Evolutionary conservation across 2,113 vertebrate genomes (phyloP), one percentile per base, ranked within the genome.

Genomic region (Ranitomeya variabilis): DNA sequence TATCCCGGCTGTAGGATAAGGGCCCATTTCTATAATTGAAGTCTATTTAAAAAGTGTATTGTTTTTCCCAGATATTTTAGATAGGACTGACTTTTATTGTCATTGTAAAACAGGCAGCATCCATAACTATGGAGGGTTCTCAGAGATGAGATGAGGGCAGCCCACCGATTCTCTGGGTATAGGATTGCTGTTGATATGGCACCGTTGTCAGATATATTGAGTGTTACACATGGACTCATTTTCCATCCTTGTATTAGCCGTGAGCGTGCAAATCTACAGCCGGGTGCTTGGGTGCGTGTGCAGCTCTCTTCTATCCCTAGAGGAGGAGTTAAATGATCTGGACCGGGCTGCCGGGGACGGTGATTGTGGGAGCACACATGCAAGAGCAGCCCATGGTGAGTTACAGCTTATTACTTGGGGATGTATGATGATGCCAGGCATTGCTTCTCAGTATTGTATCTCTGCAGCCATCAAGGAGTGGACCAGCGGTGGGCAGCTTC

Each of bases 321-420:
- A 96, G 92, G 96, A 97, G 0, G 92, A 94, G 51, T 96, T 99
- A 8, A 98, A 99, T 3, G 94, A 96, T 3, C 92, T 99, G 92
- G 98, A 99, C 89, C 95, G 97, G 0, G 96, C 94, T 0, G 94
- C 96, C 0, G 98, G 98, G 0, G 98, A 99, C 0, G 98, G 98
- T 14, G 98, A 99, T 90, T 99, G 97, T 0, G 98, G 98, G 0
- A 96, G 93, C 93, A 99, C 98, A 0, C 98, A 99, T 0, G 95
- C 96, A 16, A 94, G 94, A 7, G 97, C 96, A 0, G 97, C 97
- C 77, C 92, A 80, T 92, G 98, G 98, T 98, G 71, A 37, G 93
- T 82, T 11, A 60, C 55, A n/a, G 26, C 14, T 4, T 64, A 11
- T 19, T 9, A 55, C 60, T 37, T 31, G 7, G 57, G 45, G 19